phyloP scores from a whole-genome alignment of 2,797 vertebrate species.

The Liasis olivaceus region DNA sequence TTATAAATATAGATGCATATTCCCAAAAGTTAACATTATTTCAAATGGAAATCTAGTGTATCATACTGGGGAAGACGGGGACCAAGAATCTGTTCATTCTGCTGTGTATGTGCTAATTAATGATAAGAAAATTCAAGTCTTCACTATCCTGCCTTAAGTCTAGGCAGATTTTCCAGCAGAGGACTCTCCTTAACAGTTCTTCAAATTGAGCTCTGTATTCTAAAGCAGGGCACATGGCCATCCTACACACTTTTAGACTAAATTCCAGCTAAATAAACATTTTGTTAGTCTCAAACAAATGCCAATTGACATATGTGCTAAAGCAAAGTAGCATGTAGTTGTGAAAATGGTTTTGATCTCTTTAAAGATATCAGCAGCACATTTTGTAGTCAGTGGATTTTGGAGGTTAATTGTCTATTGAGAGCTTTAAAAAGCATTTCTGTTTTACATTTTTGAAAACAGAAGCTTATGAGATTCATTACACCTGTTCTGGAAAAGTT shows the following conservation, averaged over 20 bases:
- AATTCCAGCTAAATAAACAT: not conserved
- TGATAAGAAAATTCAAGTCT: not conserved
- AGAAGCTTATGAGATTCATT: not conserved
- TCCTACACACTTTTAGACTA: not conserved
- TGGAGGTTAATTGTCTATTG: slow-evolving; percentile 2
- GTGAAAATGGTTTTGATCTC: not conserved
- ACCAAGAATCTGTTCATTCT: not conserved
- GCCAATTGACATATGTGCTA: not conserved
- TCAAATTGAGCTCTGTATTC: not conserved
- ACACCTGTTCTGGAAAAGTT: not conserved
- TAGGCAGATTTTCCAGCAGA: not conserved
- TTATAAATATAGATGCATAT: not conserved
- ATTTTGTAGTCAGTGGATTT: not conserved
- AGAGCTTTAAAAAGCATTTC: not conserved
- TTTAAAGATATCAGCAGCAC: not conserved
- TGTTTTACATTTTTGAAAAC: not conserved
- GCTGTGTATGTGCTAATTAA: not conserved
- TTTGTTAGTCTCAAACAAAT: not conserved
- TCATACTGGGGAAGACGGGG: not conserved
- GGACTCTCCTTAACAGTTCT: not conserved
- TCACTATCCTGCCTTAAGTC: not conserved
- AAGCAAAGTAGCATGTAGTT: not conserved
- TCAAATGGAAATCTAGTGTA: not conserved
- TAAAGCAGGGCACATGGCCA: not conserved
- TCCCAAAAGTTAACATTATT: not conserved